These are phyloP conservation scores for Zygogramma bicolorata DNA, from an alignment of 2,888 invertebrate genomes.

Conservation along the genomic window DNA sequence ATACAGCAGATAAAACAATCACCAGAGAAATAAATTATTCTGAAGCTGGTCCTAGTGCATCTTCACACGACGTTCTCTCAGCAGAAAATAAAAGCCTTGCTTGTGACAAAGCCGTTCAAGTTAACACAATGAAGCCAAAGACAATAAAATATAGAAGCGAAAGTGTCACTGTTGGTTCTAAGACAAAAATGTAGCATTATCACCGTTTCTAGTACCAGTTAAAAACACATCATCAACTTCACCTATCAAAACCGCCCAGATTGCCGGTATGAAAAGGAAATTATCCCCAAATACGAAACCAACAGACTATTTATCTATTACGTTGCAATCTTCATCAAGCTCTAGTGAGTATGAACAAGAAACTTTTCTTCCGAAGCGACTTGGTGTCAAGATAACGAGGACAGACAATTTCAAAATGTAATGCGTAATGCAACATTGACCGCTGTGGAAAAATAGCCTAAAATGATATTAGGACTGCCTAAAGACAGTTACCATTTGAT, in stretches of 20 bases:
- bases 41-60: neutral
- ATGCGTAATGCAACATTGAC: neutral
- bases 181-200: neutral
- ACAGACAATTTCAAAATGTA: neutral
- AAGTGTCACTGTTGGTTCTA: too few relatives aligned
- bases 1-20: neutral
- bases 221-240: neutral
- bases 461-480: too few relatives aligned
- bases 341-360: neutral
- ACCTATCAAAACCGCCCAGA: neutral
- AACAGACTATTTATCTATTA: neutral
- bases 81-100: neutral
- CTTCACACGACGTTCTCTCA: neutral
- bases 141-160: too few relatives aligned
- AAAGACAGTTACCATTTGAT: slow-evolving; percentile 10
- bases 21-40: neutral
- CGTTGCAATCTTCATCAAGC: neutral
- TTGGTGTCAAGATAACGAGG: too few relatives aligned
- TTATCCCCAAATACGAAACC: neutral
- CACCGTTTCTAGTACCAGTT: neutral
- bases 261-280: neutral
- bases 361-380: too few relatives aligned
- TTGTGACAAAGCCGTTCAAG: neutral
- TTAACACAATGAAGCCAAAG: neutral
- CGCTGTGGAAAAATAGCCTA: too few relatives aligned